Conservation (phyloP, 2,888 invertebrate species). For the Pyralis farinalis region DNA sequence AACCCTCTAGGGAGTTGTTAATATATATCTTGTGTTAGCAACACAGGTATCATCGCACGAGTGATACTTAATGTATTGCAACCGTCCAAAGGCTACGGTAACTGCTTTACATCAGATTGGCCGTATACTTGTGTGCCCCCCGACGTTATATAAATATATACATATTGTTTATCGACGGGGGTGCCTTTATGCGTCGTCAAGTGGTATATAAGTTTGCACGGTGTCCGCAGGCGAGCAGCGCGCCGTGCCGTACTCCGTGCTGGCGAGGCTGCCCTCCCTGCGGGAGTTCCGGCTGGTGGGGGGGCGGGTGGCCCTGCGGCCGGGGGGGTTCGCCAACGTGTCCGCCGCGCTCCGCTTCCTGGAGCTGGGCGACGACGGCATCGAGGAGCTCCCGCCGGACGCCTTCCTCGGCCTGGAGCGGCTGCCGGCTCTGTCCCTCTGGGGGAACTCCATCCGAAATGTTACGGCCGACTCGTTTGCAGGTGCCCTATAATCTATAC, state of each 20-base stretch:
- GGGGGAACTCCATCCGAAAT: slow-evolving; percentile 6
- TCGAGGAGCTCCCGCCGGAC: slow-evolving; percentile 1
- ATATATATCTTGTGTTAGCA: too few species aligned
- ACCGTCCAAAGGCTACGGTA: too few species aligned
- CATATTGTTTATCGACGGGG: too few species aligned
- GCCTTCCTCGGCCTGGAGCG: neutral
- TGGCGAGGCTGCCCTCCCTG: slow-evolving; percentile 6
- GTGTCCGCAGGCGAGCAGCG: slow-evolving; percentile 2
- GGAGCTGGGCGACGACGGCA: slow-evolving; percentile 6
- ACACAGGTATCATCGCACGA: too few species aligned
- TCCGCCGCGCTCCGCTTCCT: slow-evolving; percentile 3
- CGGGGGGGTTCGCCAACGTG: neutral
- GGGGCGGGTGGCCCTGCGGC: neutral
- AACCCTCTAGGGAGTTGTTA: neutral
- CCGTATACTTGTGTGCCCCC: too few species aligned
- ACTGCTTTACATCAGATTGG: too few species aligned
- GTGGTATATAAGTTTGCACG: too few species aligned
- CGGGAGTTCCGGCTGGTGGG: slow-evolving; percentile 10
- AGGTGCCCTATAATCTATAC: too few species aligned
- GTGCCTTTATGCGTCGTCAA: too few species aligned
- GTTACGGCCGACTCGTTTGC: slow-evolving; percentile 5
- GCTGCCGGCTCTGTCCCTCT: slow-evolving; percentile 3
- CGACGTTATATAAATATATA: too few species aligned
- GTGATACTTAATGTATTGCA: too few species aligned
- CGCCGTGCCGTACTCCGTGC: slow-evolving; percentile 4